Percentiles rank a stretch among this genome's conserved stretches.
Evolutionary conservation across 2,797 vertebrate species (phyloP).

Genomic region (Gadopsis marmoratus): DNA sequence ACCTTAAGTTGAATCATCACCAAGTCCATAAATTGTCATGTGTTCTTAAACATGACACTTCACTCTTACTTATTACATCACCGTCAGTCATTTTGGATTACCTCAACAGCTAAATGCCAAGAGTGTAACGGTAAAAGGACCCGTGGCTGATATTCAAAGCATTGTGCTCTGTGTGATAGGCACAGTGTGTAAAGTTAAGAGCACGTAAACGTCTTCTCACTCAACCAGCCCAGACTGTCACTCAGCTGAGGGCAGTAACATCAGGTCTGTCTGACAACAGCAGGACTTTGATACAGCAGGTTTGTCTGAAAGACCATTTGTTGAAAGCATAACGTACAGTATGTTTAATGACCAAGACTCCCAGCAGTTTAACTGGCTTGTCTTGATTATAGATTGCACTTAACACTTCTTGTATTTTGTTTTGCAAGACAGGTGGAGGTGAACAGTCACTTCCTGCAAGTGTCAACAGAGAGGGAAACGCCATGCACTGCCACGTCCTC

Average conservation of each 20-base stretch:
- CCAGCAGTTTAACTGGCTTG: background rate
- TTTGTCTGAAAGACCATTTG: background rate
- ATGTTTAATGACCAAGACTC: background rate
- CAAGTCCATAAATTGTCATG: background rate
- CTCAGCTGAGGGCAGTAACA: conserved; percentile 12
- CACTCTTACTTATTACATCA: background rate
- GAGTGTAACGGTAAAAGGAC: background rate
- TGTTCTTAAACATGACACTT: background rate
- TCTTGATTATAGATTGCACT: background rate
- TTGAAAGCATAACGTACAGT: background rate
- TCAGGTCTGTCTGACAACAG: conserved; percentile 21
- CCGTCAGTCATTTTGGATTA: conserved; percentile 4
- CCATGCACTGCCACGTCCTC: background rate
- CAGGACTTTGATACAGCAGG: background rate
- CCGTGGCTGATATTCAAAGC: background rate
- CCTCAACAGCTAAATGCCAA: background rate
- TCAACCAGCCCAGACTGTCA: conserved; percentile 12
- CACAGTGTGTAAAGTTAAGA: background rate
- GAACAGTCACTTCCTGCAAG: background rate
- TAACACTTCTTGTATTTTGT: background rate
- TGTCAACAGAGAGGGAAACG: background rate
- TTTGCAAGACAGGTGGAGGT: background rate
- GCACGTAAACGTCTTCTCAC: background rate
- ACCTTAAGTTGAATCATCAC: background rate
- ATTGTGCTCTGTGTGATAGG: background rate